phyloP scores from a whole-genome alignment of 92 coral and sea anemone genomes.

The Blastomussa wellsi region DNA sequence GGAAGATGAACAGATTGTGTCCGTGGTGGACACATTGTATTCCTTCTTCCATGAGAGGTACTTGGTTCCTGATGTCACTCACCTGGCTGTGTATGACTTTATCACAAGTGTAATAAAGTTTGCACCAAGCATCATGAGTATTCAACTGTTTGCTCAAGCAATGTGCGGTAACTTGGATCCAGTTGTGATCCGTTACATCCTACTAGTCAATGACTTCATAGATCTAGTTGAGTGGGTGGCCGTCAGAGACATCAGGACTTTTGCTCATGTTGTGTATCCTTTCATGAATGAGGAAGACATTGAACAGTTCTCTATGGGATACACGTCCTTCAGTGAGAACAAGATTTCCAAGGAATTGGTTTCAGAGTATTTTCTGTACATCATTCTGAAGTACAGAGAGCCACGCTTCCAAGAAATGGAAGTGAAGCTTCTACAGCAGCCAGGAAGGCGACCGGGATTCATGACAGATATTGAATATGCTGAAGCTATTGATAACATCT shows the following conservation, averaged over 20 bases:
- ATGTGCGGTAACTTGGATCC: constrained; percentile 96
- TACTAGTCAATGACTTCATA: constrained; percentile 82
- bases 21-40: constrained; percentile 78
- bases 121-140: constrained; percentile 63
- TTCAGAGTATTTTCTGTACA: constrained; percentile 87
- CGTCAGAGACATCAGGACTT: constrained; percentile 79
- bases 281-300: constrained; percentile 97
- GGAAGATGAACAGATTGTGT: constrained; percentile 85
- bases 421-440: constrained; percentile 80
- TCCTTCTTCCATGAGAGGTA: constrained; percentile 87
- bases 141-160: constrained; percentile 91
- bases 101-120: constrained; percentile 74
- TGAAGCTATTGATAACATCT: constrained; percentile 94
- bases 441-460: constrained; percentile 79
- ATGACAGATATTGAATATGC: constrained; percentile 98
- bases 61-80: constrained; percentile 68
- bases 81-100: constrained; percentile 87
- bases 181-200: constrained; percentile 82
- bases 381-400: constrained; percentile 94
- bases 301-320: constrained; percentile 98
- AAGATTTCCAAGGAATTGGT: constrained; percentile 83
- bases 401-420: constrained; percentile 94
- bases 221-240: constrained; percentile 84
- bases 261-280: constrained; percentile 85
- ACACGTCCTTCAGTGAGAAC: constrained; percentile 96